Conservation (phyloP, 2,888 invertebrate species). For the Sinelater perroti region DNA sequence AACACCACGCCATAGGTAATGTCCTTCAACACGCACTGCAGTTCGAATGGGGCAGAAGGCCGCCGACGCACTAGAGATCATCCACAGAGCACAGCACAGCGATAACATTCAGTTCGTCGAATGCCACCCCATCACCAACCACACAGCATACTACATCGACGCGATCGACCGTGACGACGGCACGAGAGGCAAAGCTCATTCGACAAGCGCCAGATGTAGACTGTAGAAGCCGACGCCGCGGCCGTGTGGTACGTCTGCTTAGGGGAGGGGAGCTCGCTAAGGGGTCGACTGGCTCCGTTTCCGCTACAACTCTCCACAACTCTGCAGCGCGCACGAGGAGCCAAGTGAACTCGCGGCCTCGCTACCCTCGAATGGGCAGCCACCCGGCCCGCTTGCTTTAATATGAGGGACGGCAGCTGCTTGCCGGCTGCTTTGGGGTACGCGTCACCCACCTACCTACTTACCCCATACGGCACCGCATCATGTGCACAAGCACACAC, state of each 20-base stretch:
- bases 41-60: constrained; percentile 45
- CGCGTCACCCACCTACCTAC: constrained; percentile 46
- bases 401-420: constrained; percentile 57
- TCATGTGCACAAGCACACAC: constrained; percentile 42
- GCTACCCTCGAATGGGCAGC: constrained; percentile 58
- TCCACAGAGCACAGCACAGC: constrained; percentile 35
- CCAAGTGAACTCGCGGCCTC: constrained; percentile 47
- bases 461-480: constrained; percentile 35
- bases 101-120: constrained; percentile 34
- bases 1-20: constrained; percentile 61
- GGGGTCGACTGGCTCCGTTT: constrained; percentile 56
- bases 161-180: constrained; percentile 44
- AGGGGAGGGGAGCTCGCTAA: constrained; percentile 55
- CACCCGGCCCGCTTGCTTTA: constrained; percentile 57
- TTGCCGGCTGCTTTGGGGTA: constrained; percentile 52
- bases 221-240: constrained; percentile 51
- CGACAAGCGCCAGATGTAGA: constrained; percentile 53
- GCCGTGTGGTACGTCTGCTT: constrained; percentile 56
- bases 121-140: constrained; percentile 43
- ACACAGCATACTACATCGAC: constrained; percentile 52
- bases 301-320: constrained; percentile 49
- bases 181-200: constrained; percentile 50
- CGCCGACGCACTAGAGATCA: constrained; percentile 35
- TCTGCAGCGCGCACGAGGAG: constrained; percentile 30
- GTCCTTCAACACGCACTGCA: constrained; percentile 45